A percentile compares a stretch with the other conserved stretches of the same genome.
Evolutionary conservation across 2,113 vertebrate genomes (phyloP).

Genomic region (Festucalex cinctus): DNA sequence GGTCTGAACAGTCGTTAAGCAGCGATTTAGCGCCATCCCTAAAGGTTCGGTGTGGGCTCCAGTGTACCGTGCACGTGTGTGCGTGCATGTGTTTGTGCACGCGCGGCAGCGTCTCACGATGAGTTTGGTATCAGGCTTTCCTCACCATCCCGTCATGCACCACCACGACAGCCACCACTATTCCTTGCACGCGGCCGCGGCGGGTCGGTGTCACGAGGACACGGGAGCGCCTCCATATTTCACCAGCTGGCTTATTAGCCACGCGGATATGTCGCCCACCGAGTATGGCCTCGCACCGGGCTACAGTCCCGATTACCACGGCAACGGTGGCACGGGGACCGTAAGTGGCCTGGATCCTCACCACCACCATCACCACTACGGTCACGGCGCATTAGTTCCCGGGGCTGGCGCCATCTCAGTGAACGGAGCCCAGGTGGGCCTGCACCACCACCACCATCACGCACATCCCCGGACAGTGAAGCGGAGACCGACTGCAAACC

Average conservation of each 20-base stretch:
- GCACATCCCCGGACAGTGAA: conserved; percentile 77
- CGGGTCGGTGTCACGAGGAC: conserved; percentile 85
- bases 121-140: conserved; percentile 94
- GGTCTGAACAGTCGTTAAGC: conserved; percentile 8
- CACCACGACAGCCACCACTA: conserved; percentile 85
- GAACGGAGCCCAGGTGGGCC: conserved; percentile 72
- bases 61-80: not conserved
- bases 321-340: conserved; percentile 45
- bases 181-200: conserved; percentile 85
- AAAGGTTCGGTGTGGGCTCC: not conserved
- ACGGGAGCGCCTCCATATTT: conserved; percentile 93
- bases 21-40: conserved; percentile 23
- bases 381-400: conserved; percentile 71
- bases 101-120: conserved; percentile 61
- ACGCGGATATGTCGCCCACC: conserved; percentile 93
- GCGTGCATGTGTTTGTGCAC: not conserved
- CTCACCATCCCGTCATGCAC: conserved; percentile 95
- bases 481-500: conserved; percentile 93
- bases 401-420: conserved; percentile 74
- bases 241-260: conserved; percentile 94
- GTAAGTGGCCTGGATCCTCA: conserved; percentile 47
- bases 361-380: conserved; percentile 85
- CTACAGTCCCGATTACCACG: conserved; percentile 92
- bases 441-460: conserved; percentile 59
- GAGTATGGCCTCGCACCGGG: conserved; percentile 89